These are phyloP conservation scores for Anguilla japonica DNA, from an alignment of 2,113 vertebrate species.

Conservation along the genomic window DNA sequence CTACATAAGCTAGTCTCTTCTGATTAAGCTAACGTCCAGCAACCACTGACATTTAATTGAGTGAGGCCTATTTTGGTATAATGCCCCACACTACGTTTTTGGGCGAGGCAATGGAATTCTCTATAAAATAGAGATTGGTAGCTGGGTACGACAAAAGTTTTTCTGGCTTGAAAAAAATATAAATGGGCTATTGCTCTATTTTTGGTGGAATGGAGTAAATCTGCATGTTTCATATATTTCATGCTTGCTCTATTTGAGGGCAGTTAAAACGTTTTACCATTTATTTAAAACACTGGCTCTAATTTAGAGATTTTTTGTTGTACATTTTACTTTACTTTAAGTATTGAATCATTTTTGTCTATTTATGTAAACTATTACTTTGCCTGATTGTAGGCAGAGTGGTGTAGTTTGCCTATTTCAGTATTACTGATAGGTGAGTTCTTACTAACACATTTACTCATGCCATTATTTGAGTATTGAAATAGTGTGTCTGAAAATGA, in stretches of 20 bases:
- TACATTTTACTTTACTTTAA: neutral
- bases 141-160: neutral
- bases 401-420: constrained; percentile 10
- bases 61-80: constrained; percentile 16
- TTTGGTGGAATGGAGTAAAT: neutral
- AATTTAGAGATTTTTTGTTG: neutral
- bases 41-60: constrained; percentile 16
- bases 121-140: neutral
- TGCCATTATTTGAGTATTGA: constrained; percentile 24
- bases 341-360: neutral
- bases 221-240: neutral
- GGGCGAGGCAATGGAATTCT: neutral
- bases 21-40: constrained; percentile 9
- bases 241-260: neutral
- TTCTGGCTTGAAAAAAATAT: neutral
- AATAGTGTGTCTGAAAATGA: neutral
- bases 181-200: neutral
- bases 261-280: neutral
- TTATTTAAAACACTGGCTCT: constrained; percentile 1
- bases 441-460: constrained; percentile 30
- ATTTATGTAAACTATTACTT: neutral
- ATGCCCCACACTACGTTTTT: neutral
- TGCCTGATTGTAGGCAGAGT: constrained; percentile 8
- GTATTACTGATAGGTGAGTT: constrained; percentile 21
- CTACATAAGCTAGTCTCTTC: neutral